phyloP scores from a whole-genome alignment of 2,888 invertebrate genomes.

The Lasioglossum marginatum region DNA sequence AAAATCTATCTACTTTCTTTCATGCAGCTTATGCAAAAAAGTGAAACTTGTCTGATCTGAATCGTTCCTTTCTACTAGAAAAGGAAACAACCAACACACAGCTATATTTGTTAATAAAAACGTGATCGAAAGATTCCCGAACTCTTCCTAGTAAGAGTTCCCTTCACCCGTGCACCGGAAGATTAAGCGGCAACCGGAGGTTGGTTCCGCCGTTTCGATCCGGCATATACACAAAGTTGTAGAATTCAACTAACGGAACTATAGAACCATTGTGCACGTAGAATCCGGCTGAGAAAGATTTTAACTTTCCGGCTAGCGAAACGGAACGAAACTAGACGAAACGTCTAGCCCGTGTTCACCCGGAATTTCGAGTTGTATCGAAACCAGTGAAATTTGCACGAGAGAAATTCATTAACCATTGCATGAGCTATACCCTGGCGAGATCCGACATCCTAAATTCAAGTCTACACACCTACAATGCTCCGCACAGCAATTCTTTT shows the following conservation, averaged over 20 bases:
- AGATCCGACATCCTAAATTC: not conserved
- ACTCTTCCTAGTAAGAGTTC: not conserved
- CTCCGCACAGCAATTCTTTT: not conserved
- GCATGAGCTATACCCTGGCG: not conserved
- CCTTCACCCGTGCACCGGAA: not conserved
- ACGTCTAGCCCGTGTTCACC: not conserved
- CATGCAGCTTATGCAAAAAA: not conserved
- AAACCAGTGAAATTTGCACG: not conserved
- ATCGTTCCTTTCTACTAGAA: not conserved
- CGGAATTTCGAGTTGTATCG: not conserved
- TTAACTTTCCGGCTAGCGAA: not conserved
- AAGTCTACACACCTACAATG: not conserved
- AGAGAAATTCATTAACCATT: not conserved
- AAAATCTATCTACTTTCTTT: not conserved
- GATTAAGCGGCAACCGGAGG: not conserved
- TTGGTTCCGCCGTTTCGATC: not conserved
- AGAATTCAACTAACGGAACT: no score
- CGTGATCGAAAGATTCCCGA: not conserved
- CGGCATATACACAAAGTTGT: not conserved
- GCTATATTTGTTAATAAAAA: not conserved
- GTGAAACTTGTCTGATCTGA: not conserved
- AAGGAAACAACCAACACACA: not conserved
- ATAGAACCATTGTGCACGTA: not conserved
- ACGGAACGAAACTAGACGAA: not conserved
- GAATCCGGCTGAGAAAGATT: not conserved